These are phyloP conservation scores for Moxostoma hubbsi DNA, from an alignment of 2,797 vertebrate species.

Conservation along the genomic window DNA sequence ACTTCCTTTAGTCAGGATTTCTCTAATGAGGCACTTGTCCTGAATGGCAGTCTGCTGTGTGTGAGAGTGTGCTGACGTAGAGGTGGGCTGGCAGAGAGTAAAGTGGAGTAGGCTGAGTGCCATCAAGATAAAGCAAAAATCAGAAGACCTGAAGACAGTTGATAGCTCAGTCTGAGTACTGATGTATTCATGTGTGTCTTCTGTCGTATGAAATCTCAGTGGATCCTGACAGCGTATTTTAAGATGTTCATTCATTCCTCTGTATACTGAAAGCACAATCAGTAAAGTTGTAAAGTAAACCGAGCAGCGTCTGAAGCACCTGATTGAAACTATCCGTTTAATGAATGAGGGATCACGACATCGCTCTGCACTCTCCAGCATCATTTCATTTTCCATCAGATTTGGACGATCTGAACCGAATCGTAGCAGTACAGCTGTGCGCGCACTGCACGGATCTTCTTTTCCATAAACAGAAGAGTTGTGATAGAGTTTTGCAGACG, in stretches of 20 bases:
- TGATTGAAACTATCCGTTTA: constrained; percentile 60
- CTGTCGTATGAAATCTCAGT: constrained; percentile 31
- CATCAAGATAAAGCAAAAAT: constrained; percentile 71
- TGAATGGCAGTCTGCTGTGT: neutral
- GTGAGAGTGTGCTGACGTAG: constrained; percentile 72
- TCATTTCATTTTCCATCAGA: constrained; percentile 54
- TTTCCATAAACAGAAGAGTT: constrained; percentile 23
- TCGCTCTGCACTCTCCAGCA: constrained; percentile 54
- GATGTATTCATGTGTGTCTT: constrained; percentile 30
- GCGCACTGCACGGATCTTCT: constrained; percentile 25
- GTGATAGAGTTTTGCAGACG: constrained; percentile 33
- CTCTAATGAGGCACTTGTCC: constrained; percentile 52
- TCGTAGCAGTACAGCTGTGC: constrained; percentile 61
- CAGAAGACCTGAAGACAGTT: constrained; percentile 69
- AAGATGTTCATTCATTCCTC: constrained; percentile 49
- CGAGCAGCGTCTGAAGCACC: neutral
- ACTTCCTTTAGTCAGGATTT: constrained; percentile 32
- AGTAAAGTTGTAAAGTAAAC: constrained; percentile 40
- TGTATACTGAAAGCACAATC: constrained; percentile 47
- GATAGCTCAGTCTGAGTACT: constrained; percentile 49
- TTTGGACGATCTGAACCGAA: constrained; percentile 65
- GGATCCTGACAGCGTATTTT: constrained; percentile 7
- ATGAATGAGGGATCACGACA: constrained; percentile 68
- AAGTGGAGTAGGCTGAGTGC: constrained; percentile 75
- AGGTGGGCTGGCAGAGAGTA: constrained; percentile 79